Evolutionary conservation across 2,113 vertebrate genomes (phyloP).

Genomic region (Dipodomys ordii): DNA sequence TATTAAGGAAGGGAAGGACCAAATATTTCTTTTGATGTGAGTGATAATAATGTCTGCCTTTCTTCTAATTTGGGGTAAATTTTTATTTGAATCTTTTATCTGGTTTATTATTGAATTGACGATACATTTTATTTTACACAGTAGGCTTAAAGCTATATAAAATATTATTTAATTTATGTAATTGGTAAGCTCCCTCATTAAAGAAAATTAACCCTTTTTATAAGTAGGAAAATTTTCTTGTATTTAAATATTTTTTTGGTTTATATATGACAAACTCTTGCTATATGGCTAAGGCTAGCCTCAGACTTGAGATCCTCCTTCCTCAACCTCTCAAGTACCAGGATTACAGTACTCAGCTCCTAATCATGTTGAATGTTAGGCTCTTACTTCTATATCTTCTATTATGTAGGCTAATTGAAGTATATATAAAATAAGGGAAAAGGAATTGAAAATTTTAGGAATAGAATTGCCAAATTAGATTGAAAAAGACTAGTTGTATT

Average conservation of each 20-base stretch:
- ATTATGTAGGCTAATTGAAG: slow-evolving; percentile 3
- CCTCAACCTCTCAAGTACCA: neutral
- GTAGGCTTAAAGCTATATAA: slow-evolving; percentile 47
- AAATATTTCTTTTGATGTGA: slow-evolving; percentile 63
- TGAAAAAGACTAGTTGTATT: slow-evolving; percentile 10
- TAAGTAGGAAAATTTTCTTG: slow-evolving; percentile 32
- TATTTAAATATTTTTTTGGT: slow-evolving; percentile 4
- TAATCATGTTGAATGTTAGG: slow-evolving; percentile 45
- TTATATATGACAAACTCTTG: neutral
- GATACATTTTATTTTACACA: slow-evolving; percentile 53
- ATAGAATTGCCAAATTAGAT: slow-evolving; percentile 38
- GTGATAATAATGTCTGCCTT: slow-evolving; percentile 43
- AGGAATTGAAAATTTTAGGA: slow-evolving; percentile 49
- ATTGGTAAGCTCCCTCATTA: slow-evolving; percentile 59
- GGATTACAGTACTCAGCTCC: neutral
- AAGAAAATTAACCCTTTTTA: slow-evolving; percentile 60
- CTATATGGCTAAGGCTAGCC: neutral
- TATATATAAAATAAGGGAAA: slow-evolving; percentile 40
- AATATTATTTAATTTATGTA: slow-evolving; percentile 52
- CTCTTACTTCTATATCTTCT: slow-evolving; percentile 49
- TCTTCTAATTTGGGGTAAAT: slow-evolving; percentile 26
- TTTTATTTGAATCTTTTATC: slow-evolving; percentile 52
- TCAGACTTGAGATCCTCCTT: neutral
- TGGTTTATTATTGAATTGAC: slow-evolving; percentile 53
- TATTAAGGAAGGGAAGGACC: slow-evolving; percentile 53